Evolutionary conservation across 2,888 invertebrate genomes (phyloP), one percentile per base, ranked within the genome.

Genomic region (Cephus pulcher): DNA sequence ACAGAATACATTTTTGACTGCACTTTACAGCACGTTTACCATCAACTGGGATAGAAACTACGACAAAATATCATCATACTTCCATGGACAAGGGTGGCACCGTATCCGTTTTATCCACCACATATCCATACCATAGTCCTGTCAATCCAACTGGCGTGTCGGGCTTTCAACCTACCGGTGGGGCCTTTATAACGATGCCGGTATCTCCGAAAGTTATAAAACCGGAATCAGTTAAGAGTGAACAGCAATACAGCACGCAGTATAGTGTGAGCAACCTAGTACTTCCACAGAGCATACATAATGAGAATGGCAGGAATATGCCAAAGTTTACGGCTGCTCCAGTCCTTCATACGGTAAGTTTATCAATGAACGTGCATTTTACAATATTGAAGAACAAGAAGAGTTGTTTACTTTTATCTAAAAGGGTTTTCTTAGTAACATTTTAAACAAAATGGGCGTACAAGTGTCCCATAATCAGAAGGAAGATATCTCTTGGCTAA

Each of bases 151-250:
- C 95, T 73, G 97, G 97, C 74, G 95, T 96, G 78, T 95, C 96
- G 84, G 96, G 96, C 86, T 98, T 98, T 93, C 98, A 98, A 91
- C 98, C 98, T 0, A 97, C 96, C 77, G 97, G 97, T 75, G 97
- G 98, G 33, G 98, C 98, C 70, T 98, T 98, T 90, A 97, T 97
- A 92, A 97, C 97, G 30, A 96, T 97, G 93, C 97, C 96, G 4
- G 92, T 93, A 79, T 93, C 93, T 34, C 93, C 93, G 11, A 93
- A 93, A 91, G 89, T 93, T 73, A 89, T 92, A 69, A 91, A 91
- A 78, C 88, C 91, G 34, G 91, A 90, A 76, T 84, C 89, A 33
- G 86, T 88, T 3, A 89, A 90, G 37, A 86, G 75, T 68, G 90
- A 90, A 40, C 89, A 89, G 35, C 90, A 90, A 73, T 90, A 90